Conservation (phyloP, 2,888 invertebrate species). For the Serripes groenlandicus region DNA sequence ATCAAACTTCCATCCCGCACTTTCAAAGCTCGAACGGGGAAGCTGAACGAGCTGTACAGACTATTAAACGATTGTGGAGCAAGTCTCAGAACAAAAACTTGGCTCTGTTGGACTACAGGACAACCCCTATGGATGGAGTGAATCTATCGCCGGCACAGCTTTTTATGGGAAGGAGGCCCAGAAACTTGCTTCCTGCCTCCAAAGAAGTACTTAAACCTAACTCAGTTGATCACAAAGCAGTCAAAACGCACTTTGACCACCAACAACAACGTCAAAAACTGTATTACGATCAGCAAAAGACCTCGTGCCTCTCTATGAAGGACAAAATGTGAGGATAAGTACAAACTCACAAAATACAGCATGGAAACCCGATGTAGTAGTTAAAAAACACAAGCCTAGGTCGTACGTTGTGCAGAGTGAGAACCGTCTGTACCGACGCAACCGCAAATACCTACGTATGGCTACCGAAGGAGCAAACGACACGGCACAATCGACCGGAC, state of each 20-base stretch:
- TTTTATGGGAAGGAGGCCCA: constrained; percentile 61
- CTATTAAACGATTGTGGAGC: constrained; percentile 63
- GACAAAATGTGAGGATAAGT: constrained; percentile 7
- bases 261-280: constrained; percentile 36
- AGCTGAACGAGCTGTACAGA: constrained; percentile 72
- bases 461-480: constrained; percentile 17
- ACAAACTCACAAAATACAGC: neutral
- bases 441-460: constrained; percentile 28
- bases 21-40: constrained; percentile 68
- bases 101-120: constrained; percentile 58
- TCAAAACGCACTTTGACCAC: constrained; percentile 27
- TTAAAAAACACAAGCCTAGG: constrained; percentile 32
- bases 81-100: constrained; percentile 60
- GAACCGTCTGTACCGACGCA: constrained; percentile 28
- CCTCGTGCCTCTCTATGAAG: constrained; percentile 2
- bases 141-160: constrained; percentile 63
- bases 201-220: constrained; percentile 40
- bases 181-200: constrained; percentile 62
- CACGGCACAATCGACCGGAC: too few species aligned
- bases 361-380: constrained; percentile 37
- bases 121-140: constrained; percentile 56
- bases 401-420: constrained; percentile 23
- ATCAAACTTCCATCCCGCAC: constrained; percentile 66
- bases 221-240: constrained; percentile 1
- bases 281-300: constrained; percentile 23